Percentiles rank a stretch among this genome's conserved stretches.
Evolutionary conservation across 2,113 vertebrate genomes (phyloP).

Genomic region (Peucedramus taeniatus): DNA sequence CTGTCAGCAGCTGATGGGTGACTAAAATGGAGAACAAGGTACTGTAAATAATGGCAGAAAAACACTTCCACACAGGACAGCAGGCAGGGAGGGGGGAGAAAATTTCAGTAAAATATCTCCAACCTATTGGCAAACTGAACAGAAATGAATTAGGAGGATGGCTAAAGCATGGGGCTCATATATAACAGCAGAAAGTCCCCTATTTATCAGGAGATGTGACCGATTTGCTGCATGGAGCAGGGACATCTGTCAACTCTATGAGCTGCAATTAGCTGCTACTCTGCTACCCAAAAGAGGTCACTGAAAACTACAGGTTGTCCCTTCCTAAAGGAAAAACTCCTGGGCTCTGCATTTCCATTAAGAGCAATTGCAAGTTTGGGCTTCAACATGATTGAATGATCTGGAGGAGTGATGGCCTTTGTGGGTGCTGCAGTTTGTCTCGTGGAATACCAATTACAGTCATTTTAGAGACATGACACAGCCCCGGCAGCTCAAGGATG

Average conservation of each 20-base stretch:
- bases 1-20: background rate
- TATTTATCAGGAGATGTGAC: slow-evolving; percentile 7
- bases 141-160: background rate
- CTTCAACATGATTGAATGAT: background rate
- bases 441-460: background rate
- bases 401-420: background rate
- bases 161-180: background rate
- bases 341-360: background rate
- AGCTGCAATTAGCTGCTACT: slow-evolving; percentile 10
- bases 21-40: background rate
- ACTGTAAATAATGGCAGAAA: slow-evolving; percentile 6
- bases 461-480: background rate
- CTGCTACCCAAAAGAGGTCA: slow-evolving; percentile 23
- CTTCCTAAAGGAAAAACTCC: background rate
- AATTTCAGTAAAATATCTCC: background rate
- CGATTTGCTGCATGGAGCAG: background rate
- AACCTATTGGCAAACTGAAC: background rate
- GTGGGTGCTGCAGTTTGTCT: background rate
- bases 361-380: background rate
- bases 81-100: accelerated
- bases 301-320: background rate
- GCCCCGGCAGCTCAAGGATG: background rate
- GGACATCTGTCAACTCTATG: background rate
- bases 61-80: background rate
- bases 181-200: slow-evolving; percentile 1